Evolutionary conservation across 2,797 vertebrate genomes (phyloP).

Genomic region (Notolepis coatsorum): DNA sequence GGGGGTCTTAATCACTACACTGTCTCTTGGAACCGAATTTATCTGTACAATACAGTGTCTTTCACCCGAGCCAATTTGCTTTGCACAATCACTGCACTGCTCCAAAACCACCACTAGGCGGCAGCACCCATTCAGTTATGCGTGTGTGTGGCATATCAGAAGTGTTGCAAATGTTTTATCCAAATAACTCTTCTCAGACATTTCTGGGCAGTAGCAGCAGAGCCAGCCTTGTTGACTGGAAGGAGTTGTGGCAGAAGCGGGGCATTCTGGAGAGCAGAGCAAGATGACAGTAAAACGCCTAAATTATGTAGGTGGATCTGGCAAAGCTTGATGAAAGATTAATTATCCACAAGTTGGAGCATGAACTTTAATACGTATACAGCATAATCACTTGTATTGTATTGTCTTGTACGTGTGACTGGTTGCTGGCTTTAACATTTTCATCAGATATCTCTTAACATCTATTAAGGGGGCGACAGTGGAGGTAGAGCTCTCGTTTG

Average conservation of each 20-base stretch:
- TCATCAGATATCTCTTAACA: too few species aligned
- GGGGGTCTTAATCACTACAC: too few species aligned
- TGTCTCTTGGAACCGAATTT: too few species aligned
- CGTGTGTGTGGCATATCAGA: not conserved
- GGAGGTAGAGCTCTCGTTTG: too few species aligned
- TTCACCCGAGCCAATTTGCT: not conserved
- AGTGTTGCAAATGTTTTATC: not conserved
- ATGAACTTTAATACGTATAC: not conserved
- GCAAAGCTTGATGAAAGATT: conserved; percentile 16
- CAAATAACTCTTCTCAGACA: not conserved
- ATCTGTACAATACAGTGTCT: not conserved
- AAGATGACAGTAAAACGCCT: conserved; percentile 1
- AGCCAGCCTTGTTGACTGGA: not conserved
- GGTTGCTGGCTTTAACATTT: too few species aligned
- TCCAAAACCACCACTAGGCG: conserved; percentile 34
- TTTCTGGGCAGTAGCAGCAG: not conserved
- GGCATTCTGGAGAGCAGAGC: conserved; percentile 2
- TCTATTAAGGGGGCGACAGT: too few species aligned
- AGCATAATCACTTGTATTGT: not conserved
- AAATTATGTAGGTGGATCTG: conserved; percentile 32
- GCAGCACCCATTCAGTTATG: not conserved
- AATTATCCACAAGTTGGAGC: conserved; percentile 9
- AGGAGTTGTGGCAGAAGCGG: conserved; percentile 15
- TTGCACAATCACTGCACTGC: not conserved
- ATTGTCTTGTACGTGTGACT: not conserved